Evolutionary conservation across 2,888 invertebrate genomes (phyloP), one percentile per base, ranked within the genome.

Genomic region (Teleiodes luculella): DNA sequence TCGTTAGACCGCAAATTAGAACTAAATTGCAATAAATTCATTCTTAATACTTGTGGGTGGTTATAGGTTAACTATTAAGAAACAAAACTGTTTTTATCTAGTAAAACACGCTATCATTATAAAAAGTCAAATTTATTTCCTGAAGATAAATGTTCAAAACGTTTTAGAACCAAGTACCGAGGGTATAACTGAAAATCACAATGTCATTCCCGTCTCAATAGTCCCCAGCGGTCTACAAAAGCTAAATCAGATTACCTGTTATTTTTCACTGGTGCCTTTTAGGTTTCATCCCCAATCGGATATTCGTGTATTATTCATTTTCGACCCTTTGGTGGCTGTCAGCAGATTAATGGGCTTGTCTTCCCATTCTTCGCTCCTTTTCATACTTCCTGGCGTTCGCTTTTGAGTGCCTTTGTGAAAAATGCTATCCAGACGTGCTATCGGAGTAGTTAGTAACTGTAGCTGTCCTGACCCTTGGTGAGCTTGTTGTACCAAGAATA

Each of bases 301-400:
- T 50, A 49, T 54, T 54, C 35, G 45, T 30, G 49, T 51, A 54
- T 54, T 51, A 54, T 51, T 49, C 50, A 45, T 16, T 39, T 10
- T 39, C 30, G 50, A 37, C 50, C 54, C 54, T 51, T 51, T 46
- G 51, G 37, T 39, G 36, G 65, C 63, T 64, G 67, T 66, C 60
- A 62, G 64, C 61, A 66, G 67, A 70, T 69, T 69, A 69, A 69
- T 67, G 65, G 61, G 55, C 60, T 58, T 61, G 62, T 60, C 56
- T 66, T 59, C 62, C 61, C 57, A 58, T 63, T 63, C 61, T 65
- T 68, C 53, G 60, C 54, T 60, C 55, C 58, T 53, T 54, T 61
- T 59, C 57, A 60, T 62, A 60, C 52, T 62, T 58, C 45, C 57
- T 39, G 58, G 53, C 61, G 53, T 53, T 49, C 58, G 59, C 59